Percentiles rank a stretch among this genome's conserved stretches.
Evolutionary conservation across 2,888 invertebrate genomes (phyloP).

Genomic region (Lepidocyrtinus sp.): DNA sequence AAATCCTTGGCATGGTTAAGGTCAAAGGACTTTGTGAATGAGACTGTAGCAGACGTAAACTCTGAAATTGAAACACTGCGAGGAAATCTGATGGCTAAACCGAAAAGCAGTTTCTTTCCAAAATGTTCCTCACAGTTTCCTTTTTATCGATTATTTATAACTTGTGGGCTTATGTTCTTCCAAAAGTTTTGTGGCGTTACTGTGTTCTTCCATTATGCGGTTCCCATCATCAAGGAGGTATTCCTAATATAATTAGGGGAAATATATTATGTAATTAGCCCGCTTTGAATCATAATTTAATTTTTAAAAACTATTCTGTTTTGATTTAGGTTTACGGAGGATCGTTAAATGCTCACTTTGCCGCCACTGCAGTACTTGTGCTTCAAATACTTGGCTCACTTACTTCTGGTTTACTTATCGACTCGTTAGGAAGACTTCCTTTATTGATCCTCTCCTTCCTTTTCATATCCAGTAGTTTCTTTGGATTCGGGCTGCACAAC

Average conservation of each 20-base stretch:
- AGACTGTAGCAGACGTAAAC: constrained; percentile 78
- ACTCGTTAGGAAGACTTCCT: not conserved
- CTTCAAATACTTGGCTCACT: constrained; percentile 88
- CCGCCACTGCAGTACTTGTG: constrained; percentile 87
- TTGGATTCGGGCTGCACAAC: not conserved
- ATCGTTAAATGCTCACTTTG: constrained; percentile 83
- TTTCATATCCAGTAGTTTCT: not conserved
- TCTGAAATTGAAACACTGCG: constrained; percentile 82
- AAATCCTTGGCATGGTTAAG: constrained; percentile 60
- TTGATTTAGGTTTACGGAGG: constrained; percentile 64
- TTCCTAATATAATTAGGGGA: constrained; percentile 74
- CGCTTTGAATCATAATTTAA: too few species aligned
- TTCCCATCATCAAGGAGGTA: constrained; percentile 89
- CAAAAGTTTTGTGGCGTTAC: constrained; percentile 84
- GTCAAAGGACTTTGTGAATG: constrained; percentile 43
- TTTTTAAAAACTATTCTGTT: too few species aligned
- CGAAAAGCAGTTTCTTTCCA: constrained; percentile 69
- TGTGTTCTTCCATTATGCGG: constrained; percentile 88
- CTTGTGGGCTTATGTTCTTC: constrained; percentile 92
- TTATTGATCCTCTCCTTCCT: not conserved
- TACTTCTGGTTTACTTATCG: not conserved
- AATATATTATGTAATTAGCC: too few species aligned
- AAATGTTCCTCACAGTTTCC: constrained; percentile 69
- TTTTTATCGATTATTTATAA: constrained; percentile 75
- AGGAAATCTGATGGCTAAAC: constrained; percentile 76